Percentiles rank a stretch among this genome's conserved stretches.
phyloP scores from a whole-genome alignment of 2,888 invertebrate genomes.

The Gymnosoma rotundatum region DNA sequence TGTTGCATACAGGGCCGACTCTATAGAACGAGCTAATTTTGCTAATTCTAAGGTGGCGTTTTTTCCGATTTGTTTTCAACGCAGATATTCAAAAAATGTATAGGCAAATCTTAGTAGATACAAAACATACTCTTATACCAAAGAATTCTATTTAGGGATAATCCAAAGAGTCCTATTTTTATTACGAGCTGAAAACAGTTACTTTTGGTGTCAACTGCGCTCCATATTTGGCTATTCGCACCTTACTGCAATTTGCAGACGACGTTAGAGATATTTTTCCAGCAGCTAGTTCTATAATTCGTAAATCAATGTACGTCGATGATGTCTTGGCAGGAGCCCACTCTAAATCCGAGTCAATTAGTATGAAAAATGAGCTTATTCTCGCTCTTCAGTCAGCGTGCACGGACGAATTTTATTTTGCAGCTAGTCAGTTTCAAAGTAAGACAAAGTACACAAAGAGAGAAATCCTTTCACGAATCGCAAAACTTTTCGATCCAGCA shows the following conservation, averaged over 20 bases:
- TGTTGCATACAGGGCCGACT: slow-evolving; percentile 54
- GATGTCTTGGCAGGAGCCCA: slow-evolving; percentile 59
- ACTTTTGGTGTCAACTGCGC: slow-evolving; percentile 69
- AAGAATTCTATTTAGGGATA: slow-evolving; percentile 24
- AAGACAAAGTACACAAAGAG: slow-evolving; percentile 48
- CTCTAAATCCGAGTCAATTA: neutral
- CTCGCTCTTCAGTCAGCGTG: neutral
- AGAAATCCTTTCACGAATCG: slow-evolving; percentile 58
- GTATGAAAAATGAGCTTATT: slow-evolving; percentile 1
- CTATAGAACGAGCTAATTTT: slow-evolving; percentile 59
- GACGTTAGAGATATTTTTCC: slow-evolving; percentile 51
- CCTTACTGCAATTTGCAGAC: slow-evolving; percentile 53
- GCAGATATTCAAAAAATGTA: slow-evolving; percentile 67
- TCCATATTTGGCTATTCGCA: slow-evolving; percentile 65
- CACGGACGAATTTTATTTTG: slow-evolving; percentile 53
- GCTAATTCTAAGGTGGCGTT: slow-evolving; percentile 58
- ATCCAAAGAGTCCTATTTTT: slow-evolving; percentile 6
- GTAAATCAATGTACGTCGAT: slow-evolving; percentile 61
- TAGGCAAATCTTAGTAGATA: slow-evolving; percentile 40
- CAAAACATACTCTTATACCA: slow-evolving; percentile 29
- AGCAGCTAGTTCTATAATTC: slow-evolving; percentile 48
- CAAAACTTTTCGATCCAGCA: slow-evolving; percentile 19
- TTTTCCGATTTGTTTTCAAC: slow-evolving; percentile 40
- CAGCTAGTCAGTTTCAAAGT: neutral
- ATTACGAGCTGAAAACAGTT: slow-evolving; percentile 31